Evolutionary conservation across 1,140 invertebrate species (phyloP), one percentile per base, ranked within the genome.

Genomic region (Hydropsyche tenuis): DNA sequence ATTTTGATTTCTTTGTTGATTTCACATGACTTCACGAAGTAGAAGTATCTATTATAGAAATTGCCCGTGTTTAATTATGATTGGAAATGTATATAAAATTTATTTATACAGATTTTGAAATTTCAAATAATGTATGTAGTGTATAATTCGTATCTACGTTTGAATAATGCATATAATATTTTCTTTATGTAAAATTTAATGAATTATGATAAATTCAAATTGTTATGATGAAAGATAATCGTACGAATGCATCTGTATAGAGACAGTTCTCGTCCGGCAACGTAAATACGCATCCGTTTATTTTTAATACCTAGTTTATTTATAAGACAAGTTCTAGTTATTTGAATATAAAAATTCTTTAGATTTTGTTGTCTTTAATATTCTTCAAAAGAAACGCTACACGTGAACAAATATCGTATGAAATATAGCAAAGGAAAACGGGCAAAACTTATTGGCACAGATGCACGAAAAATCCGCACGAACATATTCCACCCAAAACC

Each of bases 291-390:
- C 18, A n/a, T 53, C 18, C n/a, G 16, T 16, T 16, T 18, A 53
- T 53, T 53, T 53, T 53, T 11, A 53, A 53, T 1, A 9, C 1
- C 20, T 53, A 7, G 48, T 18, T 53, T 53, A 53, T 53, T 37
- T 37, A 37, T 37, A 53, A 20, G 6, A 7, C n/a, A 14, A 20
- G 48, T 53, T 53, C 16, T 20, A 53, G 48, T 53, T 53, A 53
- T 53, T 53, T n/a, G 4, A 53, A 53, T 53, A 18, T 53, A 53
- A 53, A 53, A 18, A 53, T 53, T 53, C 48, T 20, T 53, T 53
- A 16, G 16, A 18, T 53, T 53, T 18, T 18, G 48, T 1, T 53
- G n/a, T 20, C 16, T 53, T 53, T 20, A 20, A 16, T 53, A 18
- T 53, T 9, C 16, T 4, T 37, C 3, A 7, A 20, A 46, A 12